phyloP scores from a whole-genome alignment of 2,888 invertebrate species.

The Notocelia uddmanniana region DNA sequence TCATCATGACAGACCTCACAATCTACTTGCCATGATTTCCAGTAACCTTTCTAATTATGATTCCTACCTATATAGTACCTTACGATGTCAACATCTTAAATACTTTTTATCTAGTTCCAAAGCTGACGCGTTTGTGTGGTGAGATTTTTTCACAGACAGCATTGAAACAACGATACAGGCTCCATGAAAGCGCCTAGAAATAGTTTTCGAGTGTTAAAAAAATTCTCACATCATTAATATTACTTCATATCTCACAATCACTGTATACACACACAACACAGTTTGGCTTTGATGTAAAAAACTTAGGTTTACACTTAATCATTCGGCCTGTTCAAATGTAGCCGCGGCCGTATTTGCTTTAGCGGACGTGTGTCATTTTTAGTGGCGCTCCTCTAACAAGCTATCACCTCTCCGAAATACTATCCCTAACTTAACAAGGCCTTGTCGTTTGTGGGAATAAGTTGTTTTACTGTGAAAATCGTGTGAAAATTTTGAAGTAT shows the following conservation, averaged over 20 bases:
- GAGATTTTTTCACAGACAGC: too few species aligned
- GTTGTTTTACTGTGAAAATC: conserved; percentile 31
- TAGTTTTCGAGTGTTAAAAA: neutral
- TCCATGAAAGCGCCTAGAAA: neutral
- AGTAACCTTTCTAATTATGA: too few species aligned
- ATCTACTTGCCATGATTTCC: neutral
- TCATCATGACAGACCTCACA: neutral
- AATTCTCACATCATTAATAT: conserved; percentile 20
- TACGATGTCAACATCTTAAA: too few species aligned
- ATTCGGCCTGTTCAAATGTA: conserved; percentile 47
- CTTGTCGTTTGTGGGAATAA: conserved; percentile 39
- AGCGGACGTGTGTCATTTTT: conserved; percentile 65
- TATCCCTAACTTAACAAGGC: conserved; percentile 43
- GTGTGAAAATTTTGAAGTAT: conserved; percentile 16
- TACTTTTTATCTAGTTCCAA: too few species aligned
- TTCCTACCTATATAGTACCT: too few species aligned
- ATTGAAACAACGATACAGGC: neutral
- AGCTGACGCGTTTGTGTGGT: too few species aligned
- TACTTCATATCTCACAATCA: conserved; percentile 32
- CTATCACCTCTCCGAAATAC: conserved; percentile 49
- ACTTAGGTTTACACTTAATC: conserved; percentile 51
- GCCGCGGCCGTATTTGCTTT: conserved; percentile 60
- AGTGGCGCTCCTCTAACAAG: conserved; percentile 58
- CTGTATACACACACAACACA: conserved; percentile 19
- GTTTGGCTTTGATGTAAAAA: conserved; percentile 42